Conservation (phyloP, 64 coral and sea anemone species). For the Pachyseris speciosa region DNA sequence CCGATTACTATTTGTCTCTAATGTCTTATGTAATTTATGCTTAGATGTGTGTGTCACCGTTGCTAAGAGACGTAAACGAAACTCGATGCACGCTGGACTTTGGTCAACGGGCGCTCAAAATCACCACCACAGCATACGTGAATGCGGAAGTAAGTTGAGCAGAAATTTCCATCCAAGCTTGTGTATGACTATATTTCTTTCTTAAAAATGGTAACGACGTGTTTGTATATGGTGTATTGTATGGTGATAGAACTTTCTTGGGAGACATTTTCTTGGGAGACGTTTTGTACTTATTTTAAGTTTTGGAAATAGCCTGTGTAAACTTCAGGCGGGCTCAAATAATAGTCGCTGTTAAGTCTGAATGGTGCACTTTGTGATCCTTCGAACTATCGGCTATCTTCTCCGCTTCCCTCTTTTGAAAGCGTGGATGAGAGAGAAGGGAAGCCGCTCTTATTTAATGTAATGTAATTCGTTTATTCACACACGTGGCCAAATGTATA, state of each 20-base stretch:
- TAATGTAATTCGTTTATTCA: not conserved
- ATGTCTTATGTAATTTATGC: not conserved
- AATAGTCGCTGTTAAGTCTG: no score
- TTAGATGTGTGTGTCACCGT: constrained; percentile 87
- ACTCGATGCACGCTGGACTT: constrained; percentile 93
- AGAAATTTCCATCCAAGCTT: not conserved
- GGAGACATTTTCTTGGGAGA: no score
- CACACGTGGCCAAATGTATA: not conserved
- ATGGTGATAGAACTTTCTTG: no score
- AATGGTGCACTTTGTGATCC: no score
- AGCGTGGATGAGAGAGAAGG: no score
- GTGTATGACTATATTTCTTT: not conserved
- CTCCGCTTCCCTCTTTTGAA: no score
- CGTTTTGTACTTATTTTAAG: no score
- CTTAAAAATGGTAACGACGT: no score
- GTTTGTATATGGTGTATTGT: not conserved
- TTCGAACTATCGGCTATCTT: no score
- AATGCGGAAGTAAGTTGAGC: constrained; percentile 78
- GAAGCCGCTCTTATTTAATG: not conserved
- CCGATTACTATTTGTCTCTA: no score
- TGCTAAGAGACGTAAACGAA: constrained; percentile 77
- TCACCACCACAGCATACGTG: constrained; percentile 74
- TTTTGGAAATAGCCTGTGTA: no score
- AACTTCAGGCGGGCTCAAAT: no score
- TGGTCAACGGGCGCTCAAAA: constrained; percentile 81